Evolutionary conservation across 1,140 invertebrate genomes (phyloP).

Genomic region (Solenopsis fugax): DNA sequence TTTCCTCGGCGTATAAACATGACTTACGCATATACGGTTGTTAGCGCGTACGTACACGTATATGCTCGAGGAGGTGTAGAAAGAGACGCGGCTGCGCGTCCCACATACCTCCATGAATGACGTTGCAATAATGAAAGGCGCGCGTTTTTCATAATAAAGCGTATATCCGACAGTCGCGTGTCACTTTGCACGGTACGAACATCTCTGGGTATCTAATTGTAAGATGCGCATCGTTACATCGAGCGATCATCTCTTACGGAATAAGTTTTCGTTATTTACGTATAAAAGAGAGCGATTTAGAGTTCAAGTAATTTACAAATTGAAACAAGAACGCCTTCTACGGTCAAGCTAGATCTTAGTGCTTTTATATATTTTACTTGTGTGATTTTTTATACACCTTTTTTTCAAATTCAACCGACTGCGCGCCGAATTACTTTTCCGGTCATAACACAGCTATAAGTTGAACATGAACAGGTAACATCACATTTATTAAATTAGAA

Average conservation of each 20-base stretch:
- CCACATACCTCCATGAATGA: conserved; percentile 80
- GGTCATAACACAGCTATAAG: too few relatives aligned
- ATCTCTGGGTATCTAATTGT: background rate
- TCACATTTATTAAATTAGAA: too few relatives aligned
- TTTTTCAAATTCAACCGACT: too few relatives aligned
- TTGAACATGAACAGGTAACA: too few relatives aligned
- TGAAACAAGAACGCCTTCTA: too few relatives aligned
- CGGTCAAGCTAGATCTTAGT: too few relatives aligned
- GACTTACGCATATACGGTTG: conserved; percentile 59
- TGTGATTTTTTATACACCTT: too few relatives aligned
- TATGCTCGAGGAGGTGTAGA: conserved; percentile 65
- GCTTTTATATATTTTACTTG: too few relatives aligned
- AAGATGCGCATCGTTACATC: conserved; percentile 27
- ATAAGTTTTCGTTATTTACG: background rate
- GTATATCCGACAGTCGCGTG: conserved; percentile 29
- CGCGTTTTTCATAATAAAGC: conserved; percentile 58
- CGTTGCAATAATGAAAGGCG: conserved; percentile 59
- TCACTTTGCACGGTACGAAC: conserved; percentile 32
- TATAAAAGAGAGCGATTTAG: background rate
- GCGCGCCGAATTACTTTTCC: too few relatives aligned
- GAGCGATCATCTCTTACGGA: background rate
- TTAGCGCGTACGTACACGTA: conserved; percentile 46
- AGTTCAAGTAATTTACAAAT: too few relatives aligned
- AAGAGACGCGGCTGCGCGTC: conserved; percentile 75
- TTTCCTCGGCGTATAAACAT: conserved; percentile 71